Evolutionary conservation across 2,888 invertebrate species (phyloP), one percentile per base, ranked within the genome.

Genomic region (Shargacucullia verbasci): DNA sequence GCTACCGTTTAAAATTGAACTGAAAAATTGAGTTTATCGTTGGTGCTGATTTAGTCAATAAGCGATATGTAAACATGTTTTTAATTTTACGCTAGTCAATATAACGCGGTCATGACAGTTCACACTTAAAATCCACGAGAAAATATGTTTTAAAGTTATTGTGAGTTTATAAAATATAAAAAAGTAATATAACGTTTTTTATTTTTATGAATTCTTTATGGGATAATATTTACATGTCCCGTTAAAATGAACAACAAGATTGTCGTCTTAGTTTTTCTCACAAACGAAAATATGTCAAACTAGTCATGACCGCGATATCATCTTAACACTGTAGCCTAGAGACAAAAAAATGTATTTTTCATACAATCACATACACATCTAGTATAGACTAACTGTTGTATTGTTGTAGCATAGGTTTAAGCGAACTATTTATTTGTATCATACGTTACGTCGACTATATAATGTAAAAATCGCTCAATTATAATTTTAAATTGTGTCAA

Each of bases 1-100:
- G 56, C 41, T 55, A 56, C 65, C 49, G 13, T 54, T 50, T 53
- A 54, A 40, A 48, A 34, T 11, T 31, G n/a, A 43, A 47, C 29
- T 27, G 2, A 35, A 60, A 64, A 46, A 68, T 72, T 78, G 63
- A 62, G 65, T 80, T 80, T 66, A 70, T 70, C 44, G 70, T 80
- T 75, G 85, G 84, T 84, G 84, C 85, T 84, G 78, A 70, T 74
- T 71, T 81, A 78, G 74, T 59, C 55, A 68, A 67, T 69, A 80
- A 71, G 58, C 61, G 43, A 61, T 61, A 67, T 64, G 56, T 72
- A 61, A 60, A 70, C 47, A 53, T 69, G 54, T 66, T 67, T n/a
- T 70, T 77, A 52, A 53, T 79, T 69, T 70, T 58, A 75, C 70
- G 61, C 81, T 81, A 81, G 81, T 81, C 81, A 81, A 71, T 62